Conservation (phyloP, 2,888 invertebrate genomes). For the Pterobdella sp. region DNA sequence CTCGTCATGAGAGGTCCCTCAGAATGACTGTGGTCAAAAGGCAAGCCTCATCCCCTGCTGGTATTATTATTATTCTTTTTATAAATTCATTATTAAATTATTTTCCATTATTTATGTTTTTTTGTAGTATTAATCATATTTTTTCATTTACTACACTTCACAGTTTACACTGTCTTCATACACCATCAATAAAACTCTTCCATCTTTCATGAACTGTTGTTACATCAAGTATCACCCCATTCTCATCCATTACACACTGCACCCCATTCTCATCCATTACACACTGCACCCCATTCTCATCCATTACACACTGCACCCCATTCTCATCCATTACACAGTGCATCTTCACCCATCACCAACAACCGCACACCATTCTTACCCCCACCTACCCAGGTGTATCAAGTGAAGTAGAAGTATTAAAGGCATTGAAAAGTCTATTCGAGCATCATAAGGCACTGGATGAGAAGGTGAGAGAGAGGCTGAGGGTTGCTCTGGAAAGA, state of each 20-base stretch:
- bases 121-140: too few species aligned
- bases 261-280: too few species aligned
- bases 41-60: slow-evolving; percentile 88
- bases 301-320: too few species aligned
- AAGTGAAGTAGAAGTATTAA: slow-evolving; percentile 97
- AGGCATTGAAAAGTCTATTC: slow-evolving; percentile 96
- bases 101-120: too few species aligned
- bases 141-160: too few species aligned
- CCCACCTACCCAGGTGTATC: slow-evolving; percentile 63
- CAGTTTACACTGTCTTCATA: too few species aligned
- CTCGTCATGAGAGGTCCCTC: slow-evolving; percentile 93
- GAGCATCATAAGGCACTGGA: slow-evolving; percentile 99
- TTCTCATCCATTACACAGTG: neutral
- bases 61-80: neutral
- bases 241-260: too few species aligned
- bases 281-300: too few species aligned
- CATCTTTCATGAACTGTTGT: too few species aligned
- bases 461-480: slow-evolving; percentile 95
- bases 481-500: slow-evolving; percentile 89
- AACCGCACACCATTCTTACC: neutral
- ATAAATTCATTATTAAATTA: neutral
- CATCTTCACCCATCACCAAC: neutral
- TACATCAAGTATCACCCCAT: too few species aligned
- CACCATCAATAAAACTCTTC: too few species aligned
- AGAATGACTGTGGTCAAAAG: slow-evolving; percentile 98